Base-by-base conservation (phyloP, 2,113 vertebrate species). In the Himantopus leucocephalus region DNA sequence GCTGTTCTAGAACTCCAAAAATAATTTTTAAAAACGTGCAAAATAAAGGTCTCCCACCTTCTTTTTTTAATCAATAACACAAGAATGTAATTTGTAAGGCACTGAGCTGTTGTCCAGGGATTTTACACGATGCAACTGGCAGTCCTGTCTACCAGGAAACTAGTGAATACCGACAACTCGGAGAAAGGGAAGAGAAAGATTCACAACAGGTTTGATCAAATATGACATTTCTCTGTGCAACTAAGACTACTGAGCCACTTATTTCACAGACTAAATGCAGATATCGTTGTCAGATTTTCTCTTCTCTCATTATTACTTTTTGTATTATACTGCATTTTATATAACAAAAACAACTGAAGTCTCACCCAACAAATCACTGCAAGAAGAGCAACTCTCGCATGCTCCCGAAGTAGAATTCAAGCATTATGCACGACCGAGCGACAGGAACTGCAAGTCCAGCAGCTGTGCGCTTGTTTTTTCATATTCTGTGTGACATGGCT, bases 371-470 rank as follows among this genome's bases (percentile, higher is more conserved):
- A 72, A 88, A 86, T 56, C 41, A 16, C 30, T 63, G 68, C 67
- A 58, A 41, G 60, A 93, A 12, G 50, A 94, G 73, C 94, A 95
- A 59, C 71, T 95, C 92, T 86, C 94, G 67, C 78, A 43, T 24
- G 76, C 41, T 82, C 37, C 71, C 29, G n/a, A 67, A 55, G 76
- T 14, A 56, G 50, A 66, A 64, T 27, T 67, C 82, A 37, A 10
- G 85, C 66, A 71, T 41, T 35, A 19, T 22, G 59, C 5, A 3
- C 4, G 72, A 89, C 27, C 6, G 70, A 66, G 75, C 75, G 63
- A 30, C 17, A 82, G 63, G 72, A 74, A 92, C 85, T 81, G 17
- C 0, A 59, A 83, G 58, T 15, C 60, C 43, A 73, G 90, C 70
- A 95, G 78, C 73, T 43, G 19, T 7, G 39, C 11, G 3, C 19